Percentiles rank a stretch among this genome's conserved stretches.
Evolutionary conservation across 2,113 vertebrate genomes (phyloP).

Genomic region (Australoheros scitulus): DNA sequence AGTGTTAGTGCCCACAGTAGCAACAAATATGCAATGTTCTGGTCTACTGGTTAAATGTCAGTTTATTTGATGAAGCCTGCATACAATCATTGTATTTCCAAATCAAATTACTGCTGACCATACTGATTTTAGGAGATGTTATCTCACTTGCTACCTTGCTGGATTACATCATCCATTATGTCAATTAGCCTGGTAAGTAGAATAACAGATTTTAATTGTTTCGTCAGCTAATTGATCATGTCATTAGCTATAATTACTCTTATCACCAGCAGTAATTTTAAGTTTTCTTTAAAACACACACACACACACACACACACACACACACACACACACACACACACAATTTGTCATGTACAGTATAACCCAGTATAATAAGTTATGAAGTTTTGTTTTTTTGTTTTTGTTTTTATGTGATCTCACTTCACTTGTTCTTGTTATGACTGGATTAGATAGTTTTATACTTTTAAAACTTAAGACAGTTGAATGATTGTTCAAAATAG

Average conservation of each 20-base stretch:
- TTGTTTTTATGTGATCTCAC: not conserved
- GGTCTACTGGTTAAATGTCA: not conserved
- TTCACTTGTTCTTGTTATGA: not conserved
- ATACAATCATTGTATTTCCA: not conserved
- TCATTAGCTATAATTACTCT: not conserved
- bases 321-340: not conserved
- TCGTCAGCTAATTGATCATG: not conserved
- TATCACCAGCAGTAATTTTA: not conserved
- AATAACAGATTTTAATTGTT: not conserved
- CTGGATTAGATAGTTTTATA: not conserved
- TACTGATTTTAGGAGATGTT: not conserved
- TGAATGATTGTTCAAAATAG: not conserved
- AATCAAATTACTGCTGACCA: accelerated
- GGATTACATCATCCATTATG: accelerated
- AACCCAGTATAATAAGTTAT: not conserved
- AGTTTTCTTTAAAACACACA: no score
- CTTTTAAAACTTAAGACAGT: not conserved
- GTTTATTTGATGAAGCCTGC: not conserved
- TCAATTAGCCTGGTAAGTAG: not conserved
- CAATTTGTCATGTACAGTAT: not conserved
- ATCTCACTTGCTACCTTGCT: not conserved
- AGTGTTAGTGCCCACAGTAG: no score
- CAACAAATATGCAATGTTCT: not conserved
- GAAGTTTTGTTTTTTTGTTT: not conserved
- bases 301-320: no score